A percentile compares a stretch with the other conserved stretches of the same genome.
Evolutionary conservation across 2,797 vertebrate genomes (phyloP).

Genomic region (Coregonus sp.): DNA sequence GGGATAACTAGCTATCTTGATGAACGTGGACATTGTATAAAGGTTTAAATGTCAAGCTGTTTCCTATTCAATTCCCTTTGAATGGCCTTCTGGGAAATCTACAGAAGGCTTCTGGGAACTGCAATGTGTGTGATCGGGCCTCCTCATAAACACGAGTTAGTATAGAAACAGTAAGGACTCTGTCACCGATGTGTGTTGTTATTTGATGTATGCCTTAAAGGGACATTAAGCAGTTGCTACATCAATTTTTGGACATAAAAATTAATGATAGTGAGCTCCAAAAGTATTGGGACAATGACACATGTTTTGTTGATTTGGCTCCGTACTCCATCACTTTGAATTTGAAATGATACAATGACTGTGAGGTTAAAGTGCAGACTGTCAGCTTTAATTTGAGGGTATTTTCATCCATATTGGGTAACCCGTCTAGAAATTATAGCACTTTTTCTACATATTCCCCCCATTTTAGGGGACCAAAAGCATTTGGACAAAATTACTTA

Average conservation of each 20-base stretch:
- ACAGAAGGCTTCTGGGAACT: neutral
- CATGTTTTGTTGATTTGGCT: too few species aligned
- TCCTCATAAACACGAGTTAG: neutral
- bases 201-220: neutral
- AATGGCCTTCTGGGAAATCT: conserved; percentile 18
- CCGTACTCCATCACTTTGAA: too few species aligned
- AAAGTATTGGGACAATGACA: too few species aligned
- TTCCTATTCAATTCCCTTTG: conserved; percentile 16
- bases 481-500: too few species aligned
- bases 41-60: conserved; percentile 6
- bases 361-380: too few species aligned
- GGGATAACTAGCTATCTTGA: neutral
- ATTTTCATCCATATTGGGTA: too few species aligned
- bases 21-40: neutral
- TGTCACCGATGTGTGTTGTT: neutral
- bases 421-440: too few species aligned
- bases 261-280: neutral
- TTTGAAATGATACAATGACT: too few species aligned
- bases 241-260: neutral
- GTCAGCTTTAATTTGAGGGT: too few species aligned
- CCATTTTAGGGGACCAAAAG: too few species aligned
- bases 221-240: neutral
- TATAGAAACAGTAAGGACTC: neutral
- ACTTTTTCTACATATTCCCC: too few species aligned
- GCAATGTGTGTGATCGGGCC: neutral